phyloP scores from a whole-genome alignment of 2,797 vertebrate genomes.

The Spatula versicolor region DNA sequence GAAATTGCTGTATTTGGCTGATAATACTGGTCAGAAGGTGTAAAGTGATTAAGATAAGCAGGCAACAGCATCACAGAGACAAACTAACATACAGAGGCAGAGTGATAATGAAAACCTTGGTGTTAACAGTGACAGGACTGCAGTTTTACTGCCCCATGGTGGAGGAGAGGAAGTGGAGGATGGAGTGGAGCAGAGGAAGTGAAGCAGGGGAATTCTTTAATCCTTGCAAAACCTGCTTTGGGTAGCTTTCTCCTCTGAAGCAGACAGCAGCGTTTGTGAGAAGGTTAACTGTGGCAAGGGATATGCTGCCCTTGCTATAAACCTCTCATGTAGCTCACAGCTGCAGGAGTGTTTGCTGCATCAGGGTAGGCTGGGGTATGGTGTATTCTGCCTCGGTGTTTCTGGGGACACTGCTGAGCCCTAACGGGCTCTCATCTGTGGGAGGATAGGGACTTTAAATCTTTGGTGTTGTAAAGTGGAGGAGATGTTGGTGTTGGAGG shows the following conservation, averaged over 20 bases:
- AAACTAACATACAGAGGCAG: accelerated
- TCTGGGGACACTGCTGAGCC: not conserved
- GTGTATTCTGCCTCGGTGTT: not conserved
- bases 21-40: not conserved
- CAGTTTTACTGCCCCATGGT: not conserved
- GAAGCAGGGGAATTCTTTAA: not conserved
- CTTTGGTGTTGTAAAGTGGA: not conserved
- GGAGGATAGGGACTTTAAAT: not conserved
- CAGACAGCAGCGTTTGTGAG: not conserved
- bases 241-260: not conserved
- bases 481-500: not conserved
- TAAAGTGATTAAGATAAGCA: not conserved
- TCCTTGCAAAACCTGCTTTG: not conserved
- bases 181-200: not conserved
- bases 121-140: not conserved
- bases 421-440: not conserved
- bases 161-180: not conserved
- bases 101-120: not conserved
- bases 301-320: not conserved
- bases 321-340: not conserved
- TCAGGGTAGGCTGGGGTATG: not conserved
- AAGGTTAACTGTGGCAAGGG: not conserved
- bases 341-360: not conserved
- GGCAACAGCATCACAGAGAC: not conserved
- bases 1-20: not conserved